Evolutionary conservation across 2,797 vertebrate genomes (phyloP).

Genomic region (Picus viridis): DNA sequence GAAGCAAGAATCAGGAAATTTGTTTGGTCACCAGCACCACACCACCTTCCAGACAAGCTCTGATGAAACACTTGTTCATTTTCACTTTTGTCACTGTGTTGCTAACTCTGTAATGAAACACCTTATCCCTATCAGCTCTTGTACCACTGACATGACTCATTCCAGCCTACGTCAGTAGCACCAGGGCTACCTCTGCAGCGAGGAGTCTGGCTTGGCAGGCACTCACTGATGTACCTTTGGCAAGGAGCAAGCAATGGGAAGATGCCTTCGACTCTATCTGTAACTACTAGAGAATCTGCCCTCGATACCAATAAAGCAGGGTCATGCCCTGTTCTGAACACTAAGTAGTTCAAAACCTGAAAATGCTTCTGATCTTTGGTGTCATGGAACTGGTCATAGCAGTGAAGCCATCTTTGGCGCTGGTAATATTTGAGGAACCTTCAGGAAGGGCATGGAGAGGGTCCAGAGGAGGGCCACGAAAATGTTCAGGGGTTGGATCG

Average conservation of each 20-base stretch:
- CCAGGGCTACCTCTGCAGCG: not conserved
- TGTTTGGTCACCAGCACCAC: not conserved
- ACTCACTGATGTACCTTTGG: not conserved
- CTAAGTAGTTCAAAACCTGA: not conserved
- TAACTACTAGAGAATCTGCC: not conserved
- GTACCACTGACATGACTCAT: not conserved
- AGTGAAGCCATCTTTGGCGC: not conserved
- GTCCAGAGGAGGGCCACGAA: too few species aligned
- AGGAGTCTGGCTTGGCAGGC: fast-evolving
- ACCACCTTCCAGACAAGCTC: not conserved
- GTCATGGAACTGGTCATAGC: not conserved
- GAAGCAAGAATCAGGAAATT: not conserved
- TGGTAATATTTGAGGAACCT: not conserved
- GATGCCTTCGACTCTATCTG: not conserved
- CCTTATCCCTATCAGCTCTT: not conserved
- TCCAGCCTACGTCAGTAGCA: fast-evolving
- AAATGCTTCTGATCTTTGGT: not conserved
- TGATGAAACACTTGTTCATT: not conserved
- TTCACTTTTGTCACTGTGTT: not conserved
- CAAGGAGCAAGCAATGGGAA: not conserved
- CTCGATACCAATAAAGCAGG: not conserved
- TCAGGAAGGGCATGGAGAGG: not conserved
- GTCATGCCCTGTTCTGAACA: not conserved
- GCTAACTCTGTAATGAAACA: not conserved
- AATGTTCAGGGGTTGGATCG: too few species aligned